phyloP scores from a whole-genome alignment of 1,140 invertebrate species.

The Papilio aristodemus region DNA sequence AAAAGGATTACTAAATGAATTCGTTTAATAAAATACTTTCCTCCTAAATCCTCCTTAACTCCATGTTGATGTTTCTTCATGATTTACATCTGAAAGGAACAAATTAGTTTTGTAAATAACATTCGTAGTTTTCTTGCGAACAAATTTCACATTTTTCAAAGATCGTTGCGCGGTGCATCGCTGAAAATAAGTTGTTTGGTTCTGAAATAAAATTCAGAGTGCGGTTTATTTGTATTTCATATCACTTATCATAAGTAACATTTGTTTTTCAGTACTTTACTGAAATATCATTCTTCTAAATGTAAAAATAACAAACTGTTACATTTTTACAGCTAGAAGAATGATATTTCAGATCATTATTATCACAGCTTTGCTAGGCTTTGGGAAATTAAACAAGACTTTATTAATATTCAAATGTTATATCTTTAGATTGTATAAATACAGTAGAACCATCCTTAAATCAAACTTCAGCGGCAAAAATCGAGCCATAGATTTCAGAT shows the following conservation, averaged over 20 bases:
- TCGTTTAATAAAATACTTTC: neutral
- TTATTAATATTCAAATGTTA: too few species aligned
- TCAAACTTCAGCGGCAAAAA: too few species aligned
- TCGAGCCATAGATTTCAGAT: too few species aligned
- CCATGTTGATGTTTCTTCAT: constrained; percentile 5
- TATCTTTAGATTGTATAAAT: too few species aligned
- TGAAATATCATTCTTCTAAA: neutral
- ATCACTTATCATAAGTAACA: constrained; percentile 1
- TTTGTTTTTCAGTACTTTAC: neutral
- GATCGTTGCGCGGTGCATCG: neutral
- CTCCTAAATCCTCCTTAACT: constrained; percentile 1
- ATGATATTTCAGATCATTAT: too few species aligned
- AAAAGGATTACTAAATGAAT: constrained; percentile 6
- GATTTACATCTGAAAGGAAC: constrained; percentile 7
- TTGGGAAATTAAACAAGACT: too few species aligned
- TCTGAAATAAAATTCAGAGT: constrained; percentile 8
- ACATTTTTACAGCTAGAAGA: too few species aligned
- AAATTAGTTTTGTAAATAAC: constrained; percentile 18
- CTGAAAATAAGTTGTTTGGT: constrained; percentile 9
- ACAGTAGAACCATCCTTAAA: too few species aligned
- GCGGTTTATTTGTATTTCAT: constrained; percentile 1
- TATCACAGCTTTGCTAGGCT: too few species aligned
- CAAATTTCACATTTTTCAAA: constrained; percentile 6
- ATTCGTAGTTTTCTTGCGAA: neutral
- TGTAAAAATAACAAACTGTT: neutral